Percentiles rank a stretch among this genome's conserved stretches.
Evolutionary conservation across 2,888 invertebrate species (phyloP).

Genomic region (Drosophila ochracea): DNA sequence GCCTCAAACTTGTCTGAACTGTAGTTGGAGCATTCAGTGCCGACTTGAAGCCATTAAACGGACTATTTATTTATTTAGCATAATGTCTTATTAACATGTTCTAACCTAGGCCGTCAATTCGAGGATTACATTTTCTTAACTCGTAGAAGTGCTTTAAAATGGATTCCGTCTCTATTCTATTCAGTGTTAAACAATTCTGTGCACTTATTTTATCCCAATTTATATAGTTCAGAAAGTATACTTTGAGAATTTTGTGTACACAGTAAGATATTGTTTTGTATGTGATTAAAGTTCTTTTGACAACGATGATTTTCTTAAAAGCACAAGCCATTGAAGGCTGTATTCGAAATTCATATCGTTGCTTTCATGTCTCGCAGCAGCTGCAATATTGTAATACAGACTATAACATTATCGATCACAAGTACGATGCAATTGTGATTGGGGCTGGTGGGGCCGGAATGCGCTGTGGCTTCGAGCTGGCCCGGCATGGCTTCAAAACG

Average conservation of each 20-base stretch:
- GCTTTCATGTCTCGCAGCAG: neutral
- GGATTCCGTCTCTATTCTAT: neutral
- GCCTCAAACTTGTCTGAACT: conserved; percentile 1
- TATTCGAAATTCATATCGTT: neutral
- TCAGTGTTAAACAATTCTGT: neutral
- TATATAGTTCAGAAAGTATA: neutral
- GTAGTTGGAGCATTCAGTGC: neutral
- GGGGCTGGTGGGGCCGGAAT: conserved; percentile 99
- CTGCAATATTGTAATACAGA: conserved; percentile 88
- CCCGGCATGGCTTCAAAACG: conserved; percentile 97
- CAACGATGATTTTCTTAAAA: conserved; percentile 4
- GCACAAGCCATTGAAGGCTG: neutral
- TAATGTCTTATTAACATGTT: neutral
- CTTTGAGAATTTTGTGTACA: neutral
- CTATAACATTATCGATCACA: conserved; percentile 89
- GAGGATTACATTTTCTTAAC: neutral
- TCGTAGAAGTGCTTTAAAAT: neutral
- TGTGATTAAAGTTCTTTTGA: neutral
- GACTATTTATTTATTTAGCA: neutral
- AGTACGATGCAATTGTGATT: conserved; percentile 97
- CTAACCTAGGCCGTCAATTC: neutral
- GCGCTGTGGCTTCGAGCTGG: conserved; percentile 97
- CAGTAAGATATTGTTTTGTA: too few relatives aligned
- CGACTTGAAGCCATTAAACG: neutral
- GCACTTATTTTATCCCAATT: neutral